Conservation (phyloP, 2,797 vertebrate species). For the Galago senegalensis region DNA sequence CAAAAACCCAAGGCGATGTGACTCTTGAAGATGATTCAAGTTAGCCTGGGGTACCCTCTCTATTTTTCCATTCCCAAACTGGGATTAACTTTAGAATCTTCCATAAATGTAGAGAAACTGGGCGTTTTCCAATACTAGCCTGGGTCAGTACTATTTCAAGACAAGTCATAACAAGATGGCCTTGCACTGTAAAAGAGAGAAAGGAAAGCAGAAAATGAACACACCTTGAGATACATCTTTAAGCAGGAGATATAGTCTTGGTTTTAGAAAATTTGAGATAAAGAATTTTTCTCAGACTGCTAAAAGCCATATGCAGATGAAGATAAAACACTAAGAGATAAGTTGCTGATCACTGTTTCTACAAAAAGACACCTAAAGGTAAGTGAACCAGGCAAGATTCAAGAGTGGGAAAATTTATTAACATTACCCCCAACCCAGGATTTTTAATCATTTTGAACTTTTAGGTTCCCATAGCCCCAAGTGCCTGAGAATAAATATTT, state of each 20-base stretch:
- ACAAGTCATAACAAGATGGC: constrained; percentile 61
- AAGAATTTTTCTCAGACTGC: not conserved
- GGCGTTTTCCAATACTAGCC: constrained; percentile 69
- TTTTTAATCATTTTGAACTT: constrained; percentile 29
- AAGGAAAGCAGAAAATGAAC: not conserved
- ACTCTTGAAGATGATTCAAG: constrained; percentile 78
- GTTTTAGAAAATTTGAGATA: not conserved
- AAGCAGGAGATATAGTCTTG: not conserved
- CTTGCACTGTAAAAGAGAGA: not conserved
- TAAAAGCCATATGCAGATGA: constrained; percentile 25
- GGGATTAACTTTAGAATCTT: constrained; percentile 70
- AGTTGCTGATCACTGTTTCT: constrained; percentile 39
- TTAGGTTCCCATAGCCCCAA: not conserved
- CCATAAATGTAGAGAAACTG: constrained; percentile 74
- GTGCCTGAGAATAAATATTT: constrained; percentile 49
- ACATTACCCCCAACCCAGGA: not conserved
- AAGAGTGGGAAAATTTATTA: not conserved
- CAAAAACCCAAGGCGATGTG: constrained; percentile 64
- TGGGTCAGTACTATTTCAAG: constrained; percentile 60
- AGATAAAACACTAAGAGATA: constrained; percentile 24
- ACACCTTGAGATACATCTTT: not conserved
- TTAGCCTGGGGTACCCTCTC: constrained; percentile 81
- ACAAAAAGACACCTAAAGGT: constrained; percentile 56
- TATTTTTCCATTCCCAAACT: constrained; percentile 76
- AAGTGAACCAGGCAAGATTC: constrained; percentile 62